Conservation (phyloP, 2,113 vertebrate genomes). For the Galbula dea region DNA sequence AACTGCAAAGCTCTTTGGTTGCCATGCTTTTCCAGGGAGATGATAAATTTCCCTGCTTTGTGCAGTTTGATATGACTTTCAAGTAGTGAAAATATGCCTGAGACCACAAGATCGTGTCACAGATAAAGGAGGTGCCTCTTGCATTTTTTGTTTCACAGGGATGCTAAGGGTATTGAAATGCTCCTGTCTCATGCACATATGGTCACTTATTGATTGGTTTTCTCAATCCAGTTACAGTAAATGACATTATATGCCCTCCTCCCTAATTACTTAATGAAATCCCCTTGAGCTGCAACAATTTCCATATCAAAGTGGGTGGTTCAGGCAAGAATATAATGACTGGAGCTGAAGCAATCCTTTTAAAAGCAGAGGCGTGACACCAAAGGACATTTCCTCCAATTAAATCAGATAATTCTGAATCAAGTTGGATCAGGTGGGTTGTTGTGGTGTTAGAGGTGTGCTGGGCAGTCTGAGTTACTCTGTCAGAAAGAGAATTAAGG, state of each 20-base stretch:
- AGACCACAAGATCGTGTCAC: not conserved
- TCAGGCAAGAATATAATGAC: constrained; percentile 17
- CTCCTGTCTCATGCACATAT: not conserved
- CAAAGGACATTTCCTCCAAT: constrained; percentile 39
- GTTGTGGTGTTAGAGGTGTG: not conserved
- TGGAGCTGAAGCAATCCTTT: constrained; percentile 37
- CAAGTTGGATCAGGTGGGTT: not conserved
- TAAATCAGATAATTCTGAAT: constrained; percentile 32
- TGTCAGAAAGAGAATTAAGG: not conserved
- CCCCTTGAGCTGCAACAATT: constrained; percentile 18
- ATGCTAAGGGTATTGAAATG: not conserved
- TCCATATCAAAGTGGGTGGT: constrained; percentile 40
- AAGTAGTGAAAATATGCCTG: not conserved
- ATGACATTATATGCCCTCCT: constrained; percentile 14
- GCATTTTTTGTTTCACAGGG: not conserved
- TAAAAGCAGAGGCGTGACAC: constrained; percentile 50
- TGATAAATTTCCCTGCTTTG: constrained; percentile 8
- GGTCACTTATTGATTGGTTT: constrained; percentile 37
- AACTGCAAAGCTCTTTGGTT: not conserved
- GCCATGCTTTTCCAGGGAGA: constrained; percentile 19
- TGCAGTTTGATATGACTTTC: constrained; percentile 16
- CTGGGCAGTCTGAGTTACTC: not conserved
- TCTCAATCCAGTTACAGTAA: constrained; percentile 42
- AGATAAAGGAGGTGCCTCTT: not conserved
- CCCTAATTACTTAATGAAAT: constrained; percentile 68